Evolutionary conservation across 2,797 vertebrate genomes (phyloP).

Genomic region (Bucorvus abyssinicus): DNA sequence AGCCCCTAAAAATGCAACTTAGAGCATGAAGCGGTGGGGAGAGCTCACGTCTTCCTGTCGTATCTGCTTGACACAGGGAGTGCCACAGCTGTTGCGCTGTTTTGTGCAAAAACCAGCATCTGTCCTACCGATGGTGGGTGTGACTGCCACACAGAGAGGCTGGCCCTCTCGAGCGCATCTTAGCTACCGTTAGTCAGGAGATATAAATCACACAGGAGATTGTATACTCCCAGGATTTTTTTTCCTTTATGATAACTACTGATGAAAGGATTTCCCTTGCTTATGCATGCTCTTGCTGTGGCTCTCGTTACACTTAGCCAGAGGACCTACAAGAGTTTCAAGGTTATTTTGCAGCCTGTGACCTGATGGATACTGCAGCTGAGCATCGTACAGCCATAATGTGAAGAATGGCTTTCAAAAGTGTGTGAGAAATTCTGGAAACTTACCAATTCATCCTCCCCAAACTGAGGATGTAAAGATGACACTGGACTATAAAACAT

Average conservation of each 20-base stretch:
- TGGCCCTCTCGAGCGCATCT: fast-evolving
- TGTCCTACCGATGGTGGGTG: background rate
- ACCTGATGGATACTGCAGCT: background rate
- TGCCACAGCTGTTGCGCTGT: background rate
- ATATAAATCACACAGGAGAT: background rate
- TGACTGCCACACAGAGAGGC: background rate
- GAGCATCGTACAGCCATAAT: background rate
- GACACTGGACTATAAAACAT: background rate
- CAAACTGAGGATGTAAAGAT: background rate
- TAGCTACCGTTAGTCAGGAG: background rate
- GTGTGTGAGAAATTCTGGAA: background rate
- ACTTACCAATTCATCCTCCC: background rate
- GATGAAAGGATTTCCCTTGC: background rate
- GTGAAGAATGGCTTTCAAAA: background rate
- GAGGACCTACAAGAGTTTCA: background rate
- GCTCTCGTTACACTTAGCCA: background rate
- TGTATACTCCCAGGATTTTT: background rate
- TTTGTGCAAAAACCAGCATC: background rate
- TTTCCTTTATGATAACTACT: background rate
- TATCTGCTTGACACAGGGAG: background rate
- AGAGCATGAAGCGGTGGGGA: background rate
- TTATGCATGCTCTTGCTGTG: fast-evolving
- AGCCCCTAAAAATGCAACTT: background rate
- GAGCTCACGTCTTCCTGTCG: background rate
- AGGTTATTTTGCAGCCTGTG: background rate